A percentile compares a stretch with the other conserved stretches of the same genome.
Evolutionary conservation across 2,113 vertebrate species (phyloP).

Genomic region (Phodopus roborovskii): DNA sequence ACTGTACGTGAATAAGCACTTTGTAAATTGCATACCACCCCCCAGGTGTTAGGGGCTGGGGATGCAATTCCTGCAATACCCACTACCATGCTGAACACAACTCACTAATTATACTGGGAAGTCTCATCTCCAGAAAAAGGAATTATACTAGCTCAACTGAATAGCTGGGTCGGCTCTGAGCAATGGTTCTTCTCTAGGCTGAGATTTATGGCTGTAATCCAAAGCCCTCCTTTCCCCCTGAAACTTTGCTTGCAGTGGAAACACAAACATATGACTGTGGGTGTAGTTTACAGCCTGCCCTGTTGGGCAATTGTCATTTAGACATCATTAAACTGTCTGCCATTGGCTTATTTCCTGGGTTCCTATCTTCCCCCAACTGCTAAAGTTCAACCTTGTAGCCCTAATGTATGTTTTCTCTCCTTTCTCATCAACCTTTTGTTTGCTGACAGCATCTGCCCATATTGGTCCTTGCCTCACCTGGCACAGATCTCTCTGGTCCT

Average conservation of each 20-base stretch:
- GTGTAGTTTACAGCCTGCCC: neutral
- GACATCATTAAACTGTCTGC: constrained; percentile 49
- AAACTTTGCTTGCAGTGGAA: neutral
- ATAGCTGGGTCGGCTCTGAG: neutral
- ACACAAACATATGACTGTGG: neutral
- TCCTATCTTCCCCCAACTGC: neutral
- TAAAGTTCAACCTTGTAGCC: neutral
- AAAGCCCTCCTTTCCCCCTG: neutral
- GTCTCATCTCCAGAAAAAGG: neutral
- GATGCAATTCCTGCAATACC: neutral
- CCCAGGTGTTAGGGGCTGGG: neutral
- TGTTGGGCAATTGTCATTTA: neutral
- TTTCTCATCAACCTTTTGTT: neutral
- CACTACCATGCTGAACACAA: fast-evolving
- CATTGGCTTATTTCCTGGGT: constrained; percentile 22
- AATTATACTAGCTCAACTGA: neutral
- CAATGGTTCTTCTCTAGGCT: neutral
- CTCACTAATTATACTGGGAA: neutral
- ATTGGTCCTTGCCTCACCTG: neutral
- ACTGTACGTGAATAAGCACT: neutral
- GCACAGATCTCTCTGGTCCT: neutral
- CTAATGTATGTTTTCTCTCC: neutral
- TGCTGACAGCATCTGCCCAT: neutral
- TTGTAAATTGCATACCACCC: neutral
- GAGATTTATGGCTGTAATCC: neutral